Conservation (phyloP, 2,797 vertebrate genomes). For the Triplophysa yarkandensis region DNA sequence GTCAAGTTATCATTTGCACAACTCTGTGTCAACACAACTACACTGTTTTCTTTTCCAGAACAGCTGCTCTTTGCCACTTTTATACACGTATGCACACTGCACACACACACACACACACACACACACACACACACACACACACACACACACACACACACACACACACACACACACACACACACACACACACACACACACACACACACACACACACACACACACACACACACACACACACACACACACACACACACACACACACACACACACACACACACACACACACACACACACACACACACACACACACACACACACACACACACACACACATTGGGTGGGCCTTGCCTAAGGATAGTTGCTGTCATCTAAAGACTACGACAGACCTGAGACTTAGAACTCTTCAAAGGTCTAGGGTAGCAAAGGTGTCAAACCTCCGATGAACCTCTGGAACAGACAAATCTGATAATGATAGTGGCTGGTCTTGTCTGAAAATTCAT, state of each 20-base stretch:
- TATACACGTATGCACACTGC: conserved; percentile 38
- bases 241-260: conserved; percentile 52
- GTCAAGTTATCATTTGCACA: not conserved
- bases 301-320: conserved; percentile 35
- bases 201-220: conserved; percentile 44
- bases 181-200: conserved; percentile 44
- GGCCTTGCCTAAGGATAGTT: conserved; percentile 27
- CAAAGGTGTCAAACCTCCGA: conserved; percentile 29
- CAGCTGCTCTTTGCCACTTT: conserved; percentile 41
- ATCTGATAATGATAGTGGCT: not conserved
- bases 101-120: conserved; percentile 50
- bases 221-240: conserved; percentile 40
- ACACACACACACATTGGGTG: conserved; percentile 49
- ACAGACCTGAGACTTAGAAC: not conserved
- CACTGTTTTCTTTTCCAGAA: conserved; percentile 22
- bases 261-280: conserved; percentile 41
- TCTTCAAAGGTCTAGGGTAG: conserved; percentile 17
- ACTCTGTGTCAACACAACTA: conserved; percentile 20
- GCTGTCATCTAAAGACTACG: conserved; percentile 1
- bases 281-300: conserved; percentile 10
- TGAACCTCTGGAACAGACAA: conserved; percentile 18
- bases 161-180: conserved; percentile 9
- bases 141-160: conserved; percentile 39
- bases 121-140: conserved; percentile 43
- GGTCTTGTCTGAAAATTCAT: not conserved